Conservation (phyloP, 2,797 vertebrate genomes). For the Diplodus sargus region DNA sequence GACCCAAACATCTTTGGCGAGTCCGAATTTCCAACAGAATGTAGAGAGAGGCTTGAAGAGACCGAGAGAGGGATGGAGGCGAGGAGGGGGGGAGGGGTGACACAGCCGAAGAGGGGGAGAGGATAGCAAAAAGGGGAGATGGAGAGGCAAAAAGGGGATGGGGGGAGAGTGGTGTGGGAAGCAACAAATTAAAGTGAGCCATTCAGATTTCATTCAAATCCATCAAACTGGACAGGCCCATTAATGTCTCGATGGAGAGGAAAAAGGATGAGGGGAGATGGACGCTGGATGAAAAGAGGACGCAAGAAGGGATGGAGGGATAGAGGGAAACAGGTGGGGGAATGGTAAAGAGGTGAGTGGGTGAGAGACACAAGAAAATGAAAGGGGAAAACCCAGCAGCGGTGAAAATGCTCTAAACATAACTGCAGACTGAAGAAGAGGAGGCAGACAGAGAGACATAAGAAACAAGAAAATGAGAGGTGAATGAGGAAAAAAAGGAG, state of each 20-base stretch:
- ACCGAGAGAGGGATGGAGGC: slow-evolving; percentile 42
- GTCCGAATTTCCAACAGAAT: slow-evolving; percentile 73
- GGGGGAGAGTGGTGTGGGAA: slow-evolving; percentile 14
- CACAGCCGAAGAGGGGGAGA: slow-evolving; percentile 40
- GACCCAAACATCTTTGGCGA: slow-evolving; percentile 44
- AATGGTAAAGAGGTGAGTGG: slow-evolving; percentile 44
- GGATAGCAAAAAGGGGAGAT: background rate
- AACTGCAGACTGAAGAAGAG: slow-evolving; percentile 45
- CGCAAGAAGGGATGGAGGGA: slow-evolving; percentile 19
- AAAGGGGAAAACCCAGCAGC: slow-evolving; percentile 44
- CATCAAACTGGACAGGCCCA: slow-evolving; percentile 57
- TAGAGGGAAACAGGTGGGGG: slow-evolving; percentile 77
- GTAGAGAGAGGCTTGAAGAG: slow-evolving; percentile 57
- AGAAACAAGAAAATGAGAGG: slow-evolving; percentile 50
- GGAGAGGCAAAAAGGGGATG: slow-evolving; percentile 25
- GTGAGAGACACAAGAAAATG: slow-evolving; percentile 44
- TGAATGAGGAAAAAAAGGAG: slow-evolving; percentile 40
- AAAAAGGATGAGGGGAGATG: background rate
- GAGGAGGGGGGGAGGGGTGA: slow-evolving; percentile 50
- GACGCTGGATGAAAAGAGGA: slow-evolving; percentile 43
- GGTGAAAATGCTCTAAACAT: slow-evolving; percentile 35
- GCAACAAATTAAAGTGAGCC: slow-evolving; percentile 65
- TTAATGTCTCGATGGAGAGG: slow-evolving; percentile 26
- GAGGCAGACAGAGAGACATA: slow-evolving; percentile 13
- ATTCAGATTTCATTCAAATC: slow-evolving; percentile 65